Base-by-base conservation (phyloP, 2,797 vertebrate species). In the Champsocephalus gunnari region DNA sequence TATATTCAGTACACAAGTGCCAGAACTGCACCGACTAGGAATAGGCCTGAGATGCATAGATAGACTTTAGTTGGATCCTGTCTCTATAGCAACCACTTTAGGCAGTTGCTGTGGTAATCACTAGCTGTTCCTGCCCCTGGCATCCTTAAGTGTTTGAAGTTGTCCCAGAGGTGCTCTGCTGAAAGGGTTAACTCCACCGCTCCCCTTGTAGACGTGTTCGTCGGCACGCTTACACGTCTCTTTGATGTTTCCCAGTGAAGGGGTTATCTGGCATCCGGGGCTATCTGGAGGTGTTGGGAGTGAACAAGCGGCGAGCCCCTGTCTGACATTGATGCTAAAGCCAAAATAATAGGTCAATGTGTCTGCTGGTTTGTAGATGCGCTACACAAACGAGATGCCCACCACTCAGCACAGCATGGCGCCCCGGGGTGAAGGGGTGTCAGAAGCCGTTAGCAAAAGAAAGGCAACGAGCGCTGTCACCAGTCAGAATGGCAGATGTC, bases 291-390 rank as follows among this genome's bases (percentile, higher is more conserved):
- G 83, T 86, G 87, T 89, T 89, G 60, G 85, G 77, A 77, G 71
- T 51, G 83, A 85, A 73, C 79, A 73, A 72, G 84, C 72, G n/a
- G 56, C 41, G 57, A 81, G 74, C 83, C 58, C 53, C 56, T 12
- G 66, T 71, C 90, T 94, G 94, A 94, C 93, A 90, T 92, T 95
- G 94, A 94, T 77, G 93, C 91, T 94, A 87, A 94, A 92, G 87
- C 91, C 90, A 88, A 84, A 93, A 89, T 94, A 95, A 94, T 94
- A 93, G 94, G 94, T 95, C 93, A 95, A 91, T 92, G 93, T 93
- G 93, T 94, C 92, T 88, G 89, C 81, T 87, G 88, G 88, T 90
- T 91, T 82, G 77, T 82, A 87, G 87, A 90, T 82, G 86, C 68
- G 45, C 84, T 69, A 65, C 86, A 79, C 85, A 89, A 89, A 93